Evolutionary conservation across 2,113 vertebrate genomes (phyloP).

Genomic region (Corvus moneduloides): DNA sequence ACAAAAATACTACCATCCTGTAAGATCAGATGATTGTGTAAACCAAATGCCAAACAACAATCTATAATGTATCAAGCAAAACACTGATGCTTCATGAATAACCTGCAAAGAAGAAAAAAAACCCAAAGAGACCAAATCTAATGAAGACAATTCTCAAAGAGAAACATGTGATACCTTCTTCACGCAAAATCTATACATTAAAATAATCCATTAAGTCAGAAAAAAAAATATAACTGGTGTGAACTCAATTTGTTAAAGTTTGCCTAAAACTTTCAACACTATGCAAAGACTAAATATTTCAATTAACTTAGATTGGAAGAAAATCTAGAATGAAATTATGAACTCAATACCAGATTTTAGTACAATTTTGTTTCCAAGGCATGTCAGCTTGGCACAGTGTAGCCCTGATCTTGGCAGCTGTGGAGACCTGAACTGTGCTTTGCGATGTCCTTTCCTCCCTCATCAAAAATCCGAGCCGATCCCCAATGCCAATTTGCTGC

Average conservation of each 20-base stretch:
- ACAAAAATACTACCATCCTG: not conserved
- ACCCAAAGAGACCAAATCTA: not conserved
- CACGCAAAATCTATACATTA: not conserved
- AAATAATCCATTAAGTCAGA: not conserved
- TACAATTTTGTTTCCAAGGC: not conserved
- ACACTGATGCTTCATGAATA: not conserved
- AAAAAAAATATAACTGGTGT: not conserved
- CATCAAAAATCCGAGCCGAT: fast-evolving
- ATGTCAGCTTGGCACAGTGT: not conserved
- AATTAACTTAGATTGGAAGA: not conserved
- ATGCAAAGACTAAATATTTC: not conserved
- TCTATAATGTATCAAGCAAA: not conserved
- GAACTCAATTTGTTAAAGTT: not conserved
- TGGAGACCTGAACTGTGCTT: not conserved
- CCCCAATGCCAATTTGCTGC: fast-evolving
- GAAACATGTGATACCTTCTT: not conserved
- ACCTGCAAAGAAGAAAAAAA: not conserved
- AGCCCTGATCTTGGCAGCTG: not conserved
- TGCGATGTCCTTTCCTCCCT: not conserved
- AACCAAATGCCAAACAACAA: not conserved
- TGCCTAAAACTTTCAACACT: not conserved
- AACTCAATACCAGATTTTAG: not conserved
- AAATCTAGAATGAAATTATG: not conserved
- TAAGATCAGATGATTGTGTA: not conserved
- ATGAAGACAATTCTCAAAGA: not conserved